Conservation (phyloP, 2,888 invertebrate species). For the Euphydryas editha region DNA sequence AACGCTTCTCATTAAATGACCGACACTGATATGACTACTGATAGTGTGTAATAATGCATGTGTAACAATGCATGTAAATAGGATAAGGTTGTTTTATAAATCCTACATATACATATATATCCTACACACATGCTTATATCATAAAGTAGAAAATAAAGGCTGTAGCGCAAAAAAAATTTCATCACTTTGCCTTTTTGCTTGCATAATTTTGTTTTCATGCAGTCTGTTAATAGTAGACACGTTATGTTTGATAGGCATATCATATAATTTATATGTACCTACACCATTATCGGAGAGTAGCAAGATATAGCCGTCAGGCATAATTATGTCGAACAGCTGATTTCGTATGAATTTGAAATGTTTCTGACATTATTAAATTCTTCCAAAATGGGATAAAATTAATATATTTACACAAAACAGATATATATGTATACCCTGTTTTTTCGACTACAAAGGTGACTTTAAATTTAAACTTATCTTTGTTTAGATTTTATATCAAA, state of each 20-base stretch:
- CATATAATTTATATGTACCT: constrained; percentile 28
- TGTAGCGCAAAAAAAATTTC: neutral
- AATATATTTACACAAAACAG: too few relatives aligned
- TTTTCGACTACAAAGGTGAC: too few relatives aligned
- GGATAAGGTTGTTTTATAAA: too few relatives aligned
- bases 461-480: too few relatives aligned
- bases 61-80: too few relatives aligned
- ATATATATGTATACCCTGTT: too few relatives aligned
- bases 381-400: neutral
- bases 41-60: too few relatives aligned
- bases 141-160: neutral
- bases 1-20: too few relatives aligned
- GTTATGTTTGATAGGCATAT: constrained; percentile 26
- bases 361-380: neutral
- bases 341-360: constrained; percentile 7
- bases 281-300: constrained; percentile 28
- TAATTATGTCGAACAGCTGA: constrained; percentile 30
- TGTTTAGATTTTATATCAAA: too few relatives aligned
- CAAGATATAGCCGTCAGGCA: constrained; percentile 29
- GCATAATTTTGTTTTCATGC: constrained; percentile 11
- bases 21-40: too few relatives aligned
- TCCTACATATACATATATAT: too few relatives aligned
- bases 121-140: too few relatives aligned
- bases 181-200: neutral
- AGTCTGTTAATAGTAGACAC: constrained; percentile 23